Evolutionary conservation across 2,888 invertebrate genomes (phyloP).

Genomic region (Hydriomena furcata): DNA sequence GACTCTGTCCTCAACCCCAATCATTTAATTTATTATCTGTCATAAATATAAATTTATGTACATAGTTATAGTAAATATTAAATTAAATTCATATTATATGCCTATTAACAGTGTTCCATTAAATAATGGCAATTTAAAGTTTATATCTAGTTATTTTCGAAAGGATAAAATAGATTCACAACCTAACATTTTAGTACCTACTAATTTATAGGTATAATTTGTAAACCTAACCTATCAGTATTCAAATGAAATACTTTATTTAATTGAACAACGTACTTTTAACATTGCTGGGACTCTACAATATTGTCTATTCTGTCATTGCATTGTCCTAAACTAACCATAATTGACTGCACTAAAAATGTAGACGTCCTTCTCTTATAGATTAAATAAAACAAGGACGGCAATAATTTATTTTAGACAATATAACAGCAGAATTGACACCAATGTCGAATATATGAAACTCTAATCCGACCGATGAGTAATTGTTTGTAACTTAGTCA

Average conservation of each 20-base stretch:
- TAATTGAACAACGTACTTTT: constrained; percentile 5
- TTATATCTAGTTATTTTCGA: not conserved
- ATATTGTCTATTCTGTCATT: too few relatives aligned
- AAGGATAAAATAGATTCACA: not conserved
- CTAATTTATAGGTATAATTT: not conserved
- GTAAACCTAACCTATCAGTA: not conserved
- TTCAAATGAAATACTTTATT: constrained; percentile 3
- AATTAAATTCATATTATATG: too few relatives aligned
- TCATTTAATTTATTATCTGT: constrained; percentile 1
- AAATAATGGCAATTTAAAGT: too few relatives aligned
- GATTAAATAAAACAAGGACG: too few relatives aligned
- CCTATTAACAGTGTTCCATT: too few relatives aligned
- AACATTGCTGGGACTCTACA: constrained; percentile 37
- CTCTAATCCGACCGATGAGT: constrained; percentile 44
- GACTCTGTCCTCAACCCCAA: constrained; percentile 10
- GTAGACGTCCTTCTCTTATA: too few relatives aligned
- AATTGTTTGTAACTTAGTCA: constrained; percentile 40
- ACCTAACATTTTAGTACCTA: too few relatives aligned
- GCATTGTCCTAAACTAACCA: too few relatives aligned
- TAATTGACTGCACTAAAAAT: too few relatives aligned
- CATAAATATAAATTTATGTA: not conserved
- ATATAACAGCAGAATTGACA: too few relatives aligned
- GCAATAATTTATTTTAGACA: too few relatives aligned
- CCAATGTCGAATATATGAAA: constrained; percentile 46
- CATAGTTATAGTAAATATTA: not conserved